These are phyloP conservation scores for Halcyon senegalensis DNA, from an alignment of 2,113 vertebrate species.

Conservation along the genomic window DNA sequence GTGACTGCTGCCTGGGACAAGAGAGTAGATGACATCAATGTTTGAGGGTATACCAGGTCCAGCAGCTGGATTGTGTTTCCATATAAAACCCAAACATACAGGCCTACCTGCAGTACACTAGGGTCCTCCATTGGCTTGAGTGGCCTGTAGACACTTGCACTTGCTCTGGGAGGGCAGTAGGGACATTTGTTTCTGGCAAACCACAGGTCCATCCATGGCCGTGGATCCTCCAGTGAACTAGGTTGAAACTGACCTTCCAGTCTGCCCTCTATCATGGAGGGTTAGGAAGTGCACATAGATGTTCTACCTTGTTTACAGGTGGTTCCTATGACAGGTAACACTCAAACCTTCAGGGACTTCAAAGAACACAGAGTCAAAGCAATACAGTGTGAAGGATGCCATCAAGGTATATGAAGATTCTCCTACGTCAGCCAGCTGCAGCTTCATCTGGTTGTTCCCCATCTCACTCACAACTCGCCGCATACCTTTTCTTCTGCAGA, in stretches of 20 bases:
- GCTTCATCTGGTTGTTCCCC: neutral
- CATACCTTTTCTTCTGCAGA: neutral
- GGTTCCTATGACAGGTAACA: neutral
- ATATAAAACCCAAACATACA: fast-evolving
- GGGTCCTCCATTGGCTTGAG: neutral
- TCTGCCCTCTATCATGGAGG: neutral
- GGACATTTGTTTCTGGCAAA: neutral
- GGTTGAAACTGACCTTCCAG: neutral
- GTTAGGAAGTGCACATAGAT: neutral
- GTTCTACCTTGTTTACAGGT: neutral
- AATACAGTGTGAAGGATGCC: fast-evolving
- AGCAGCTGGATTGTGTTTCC: neutral
- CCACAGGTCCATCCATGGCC: fast-evolving
- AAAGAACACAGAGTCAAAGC: neutral
- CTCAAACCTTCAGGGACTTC: neutral
- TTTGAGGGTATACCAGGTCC: neutral
- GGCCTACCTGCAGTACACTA: neutral
- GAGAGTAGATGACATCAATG: neutral
- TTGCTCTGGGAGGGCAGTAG: neutral
- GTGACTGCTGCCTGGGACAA: neutral
- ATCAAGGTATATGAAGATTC: neutral
- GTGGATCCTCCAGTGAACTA: neutral
- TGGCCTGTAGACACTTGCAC: neutral
- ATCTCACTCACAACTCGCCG: fast-evolving
- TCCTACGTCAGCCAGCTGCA: neutral